Base-by-base conservation (phyloP, 2,888 invertebrate species). In the Microctonus aethiopoides region DNA sequence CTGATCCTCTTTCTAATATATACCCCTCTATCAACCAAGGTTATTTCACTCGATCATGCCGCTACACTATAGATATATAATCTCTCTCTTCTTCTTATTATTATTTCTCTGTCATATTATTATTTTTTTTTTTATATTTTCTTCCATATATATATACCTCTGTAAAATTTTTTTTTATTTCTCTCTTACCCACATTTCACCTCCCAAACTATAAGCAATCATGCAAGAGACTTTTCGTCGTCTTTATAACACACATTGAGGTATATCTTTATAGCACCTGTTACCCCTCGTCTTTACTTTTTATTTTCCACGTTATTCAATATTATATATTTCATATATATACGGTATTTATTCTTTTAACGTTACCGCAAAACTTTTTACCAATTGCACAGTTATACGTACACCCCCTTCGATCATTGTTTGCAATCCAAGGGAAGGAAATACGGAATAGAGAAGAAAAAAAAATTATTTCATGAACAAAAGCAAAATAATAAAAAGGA, bases 281-380 rank as follows among this genome's bases (percentile, higher is more conserved):
- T 72, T 72, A 69, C 63, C 52, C 54, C 51, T 65, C 51, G 56
- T 51, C 46, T 60, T 34, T 7, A 29, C 36, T 57, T 24, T 46
- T 51, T 54, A n/a, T 39, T 59, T 39, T 9, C 51, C n/a, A 24
- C 29, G 13, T 6, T 67, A 20, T 16, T n/a, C 2, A 3, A n/a
- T 1, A 2, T n/a, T 46, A 16, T 16, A 16, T 7, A n/a, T 46
- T 46, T 46, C 16, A 16, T 5, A 10, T 36, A 36, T 5, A 10
- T n/a, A n/a, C n/a, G 6, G 36, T 36, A 36, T 36, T 9, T 36
- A 36, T 39, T 66, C 57, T 24, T 41, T 66, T n/a, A 29, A 36
- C 34, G 34, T 34, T 26, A 61, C 24, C 65, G 61, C 60, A 51
- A 68, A 71, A 71, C 65, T 71, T 71, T 71, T 68, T 64, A 62